A percentile compares a stretch with the other conserved stretches of the same genome.
Conservation (phyloP, 1,140 invertebrate species). For the Drosophila willistoni region DNA sequence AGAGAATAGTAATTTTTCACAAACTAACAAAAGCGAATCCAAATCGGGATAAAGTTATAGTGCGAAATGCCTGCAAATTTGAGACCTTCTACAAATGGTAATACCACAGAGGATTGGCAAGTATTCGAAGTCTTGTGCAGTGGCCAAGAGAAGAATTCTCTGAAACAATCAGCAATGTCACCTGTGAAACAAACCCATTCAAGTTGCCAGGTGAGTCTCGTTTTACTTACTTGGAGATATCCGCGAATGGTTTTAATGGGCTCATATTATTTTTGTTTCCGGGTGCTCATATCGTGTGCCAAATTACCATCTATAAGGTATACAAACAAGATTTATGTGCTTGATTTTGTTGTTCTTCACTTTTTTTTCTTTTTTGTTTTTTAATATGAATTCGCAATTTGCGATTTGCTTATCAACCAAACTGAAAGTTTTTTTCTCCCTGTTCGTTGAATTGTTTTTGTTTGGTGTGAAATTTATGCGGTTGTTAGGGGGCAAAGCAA, state of each 20-base stretch:
- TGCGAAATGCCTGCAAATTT: constrained; percentile 58
- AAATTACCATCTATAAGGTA: constrained; percentile 56
- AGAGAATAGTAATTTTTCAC: constrained; percentile 49
- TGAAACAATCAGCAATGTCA: constrained; percentile 26
- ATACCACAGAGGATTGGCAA: constrained; percentile 87
- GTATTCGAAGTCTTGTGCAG: constrained; percentile 86
- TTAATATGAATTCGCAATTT: constrained; percentile 46
- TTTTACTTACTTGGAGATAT: constrained; percentile 27
- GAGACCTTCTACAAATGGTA: constrained; percentile 74
- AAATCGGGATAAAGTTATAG: constrained; percentile 9
- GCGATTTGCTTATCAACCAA: constrained; percentile 43
- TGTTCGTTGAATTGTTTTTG: constrained; percentile 36
- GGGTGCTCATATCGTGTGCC: constrained; percentile 57
- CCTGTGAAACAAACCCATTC: background rate
- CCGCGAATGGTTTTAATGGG: constrained; percentile 30
- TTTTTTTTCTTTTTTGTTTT: background rate
- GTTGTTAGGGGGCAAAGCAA: constrained; percentile 58
- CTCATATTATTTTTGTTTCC: constrained; percentile 37
- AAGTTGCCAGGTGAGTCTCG: constrained; percentile 44
- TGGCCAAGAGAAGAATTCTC: constrained; percentile 24
- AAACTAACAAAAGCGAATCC: constrained; percentile 24
- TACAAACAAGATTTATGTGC: constrained; percentile 47
- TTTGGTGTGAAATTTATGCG: constrained; percentile 72
- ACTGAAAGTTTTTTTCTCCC: constrained; percentile 19
- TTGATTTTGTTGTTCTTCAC: background rate